Evolutionary conservation across 1,140 invertebrate species (phyloP).

Genomic region (Oncopeltus fasciatus): DNA sequence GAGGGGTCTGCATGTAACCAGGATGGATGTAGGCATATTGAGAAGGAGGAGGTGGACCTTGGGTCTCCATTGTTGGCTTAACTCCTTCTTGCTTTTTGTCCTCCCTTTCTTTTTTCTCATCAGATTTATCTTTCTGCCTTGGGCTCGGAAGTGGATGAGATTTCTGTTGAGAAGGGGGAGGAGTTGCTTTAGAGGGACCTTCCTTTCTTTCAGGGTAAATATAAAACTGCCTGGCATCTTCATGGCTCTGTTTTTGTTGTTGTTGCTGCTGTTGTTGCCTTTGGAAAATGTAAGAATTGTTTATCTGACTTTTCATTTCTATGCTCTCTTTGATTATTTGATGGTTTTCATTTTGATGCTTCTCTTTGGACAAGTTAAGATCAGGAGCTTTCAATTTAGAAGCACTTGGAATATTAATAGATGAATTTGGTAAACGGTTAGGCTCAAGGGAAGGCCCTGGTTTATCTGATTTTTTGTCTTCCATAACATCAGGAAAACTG

Average conservation of each 20-base stretch:
- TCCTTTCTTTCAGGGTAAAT: conserved; percentile 38
- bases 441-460: conserved; percentile 33
- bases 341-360: conserved; percentile 63
- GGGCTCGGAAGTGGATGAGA: conserved; percentile 29
- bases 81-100: conserved; percentile 66
- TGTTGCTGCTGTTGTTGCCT: conserved; percentile 30
- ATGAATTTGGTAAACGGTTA: conserved; percentile 9
- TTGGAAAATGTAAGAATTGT: conserved; percentile 43
- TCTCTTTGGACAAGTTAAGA: conserved; percentile 42
- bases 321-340: conserved; percentile 63
- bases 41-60: conserved; percentile 76
- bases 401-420: conserved; percentile 28
- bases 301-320: conserved; percentile 62
- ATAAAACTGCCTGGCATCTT: conserved; percentile 46
- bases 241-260: conserved; percentile 32
- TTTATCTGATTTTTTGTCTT: conserved; percentile 38
- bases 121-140: conserved; percentile 44
- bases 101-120: conserved; percentile 44
- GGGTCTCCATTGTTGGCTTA: conserved; percentile 84
- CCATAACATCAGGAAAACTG: conserved; percentile 39
- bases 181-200: conserved; percentile 27
- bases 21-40: conserved; percentile 72
- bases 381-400: conserved; percentile 35
- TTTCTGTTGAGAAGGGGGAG: conserved; percentile 26
- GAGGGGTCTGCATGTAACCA: conserved; percentile 59